Base-by-base conservation (phyloP, 2,113 vertebrate species). In the Zapornia atra region DNA sequence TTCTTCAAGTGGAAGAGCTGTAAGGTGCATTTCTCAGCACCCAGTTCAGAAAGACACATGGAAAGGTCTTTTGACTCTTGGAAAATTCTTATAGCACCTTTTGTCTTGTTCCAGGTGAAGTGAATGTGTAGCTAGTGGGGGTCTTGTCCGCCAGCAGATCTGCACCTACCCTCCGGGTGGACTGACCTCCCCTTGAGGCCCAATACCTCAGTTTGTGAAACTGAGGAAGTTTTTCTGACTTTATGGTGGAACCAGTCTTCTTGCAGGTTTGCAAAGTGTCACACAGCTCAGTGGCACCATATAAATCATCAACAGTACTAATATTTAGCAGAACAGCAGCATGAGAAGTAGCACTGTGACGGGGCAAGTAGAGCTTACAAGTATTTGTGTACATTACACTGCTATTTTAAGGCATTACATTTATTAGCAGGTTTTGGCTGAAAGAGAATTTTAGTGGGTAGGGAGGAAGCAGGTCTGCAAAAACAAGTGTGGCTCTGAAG, bases 361-460 rank as follows among this genome's bases (percentile, higher is more conserved):
- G 22, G 34, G 50, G 12, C 57, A 71, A 25, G 33, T 42, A 66
- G 29, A 40, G 61, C 87, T 91, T 75, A 80, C 78, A 84, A 51
- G 68, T 34, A 89, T 84, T 89, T 83, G 51, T 12, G 24, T 91
- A 82, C 53, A 24, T 87, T 89, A 77, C 50, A n/a, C 31, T 91
- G 66, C 65, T 87, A 65, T 95, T 95, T 95, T 92, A 89, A 78
- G 73, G 59, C 65, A 91, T 94, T 85, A 65, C 26, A 50, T 92
- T 89, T 96, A 82, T 94, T 86, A 80, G 65, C 38, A 88, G 12
- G 3, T 91, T 90, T 92, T 87, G 86, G 70, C 54, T 90, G 48
- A 80, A 96, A 82, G 69, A 0, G 0, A 34, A 19, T 71, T 88
- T 93, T 75, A 78, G 31, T 1, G 15, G 19, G 63, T 78, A 77